Evolutionary conservation across 2,797 vertebrate species (phyloP).

Genomic region (Poecile montanus): DNA sequence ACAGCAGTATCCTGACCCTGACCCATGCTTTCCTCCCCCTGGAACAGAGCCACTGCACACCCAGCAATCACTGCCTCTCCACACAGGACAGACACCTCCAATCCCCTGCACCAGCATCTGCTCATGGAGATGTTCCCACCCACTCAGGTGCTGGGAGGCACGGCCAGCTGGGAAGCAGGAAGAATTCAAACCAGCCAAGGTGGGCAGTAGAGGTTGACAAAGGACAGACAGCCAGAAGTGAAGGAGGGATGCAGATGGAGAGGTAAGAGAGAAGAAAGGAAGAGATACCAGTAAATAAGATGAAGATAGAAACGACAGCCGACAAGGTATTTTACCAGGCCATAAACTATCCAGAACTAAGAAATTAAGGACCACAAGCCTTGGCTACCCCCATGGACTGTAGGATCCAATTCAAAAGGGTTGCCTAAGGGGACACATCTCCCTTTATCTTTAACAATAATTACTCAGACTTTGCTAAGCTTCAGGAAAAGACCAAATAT

Average conservation of each 20-base stretch:
- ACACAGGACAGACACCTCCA: background rate
- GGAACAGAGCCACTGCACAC: background rate
- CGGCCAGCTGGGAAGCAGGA: background rate
- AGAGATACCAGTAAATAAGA: background rate
- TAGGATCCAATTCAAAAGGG: background rate
- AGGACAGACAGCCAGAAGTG: background rate
- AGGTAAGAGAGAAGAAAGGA: background rate
- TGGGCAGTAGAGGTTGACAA: background rate
- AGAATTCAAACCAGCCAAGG: background rate
- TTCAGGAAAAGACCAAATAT: background rate
- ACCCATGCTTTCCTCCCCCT: accelerated
- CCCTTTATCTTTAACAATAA: background rate
- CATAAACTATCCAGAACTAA: background rate
- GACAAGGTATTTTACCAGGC: background rate
- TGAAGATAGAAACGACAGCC: background rate
- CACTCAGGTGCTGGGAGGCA: no score
- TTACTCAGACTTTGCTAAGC: background rate
- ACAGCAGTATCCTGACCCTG: background rate
- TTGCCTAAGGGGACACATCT: background rate
- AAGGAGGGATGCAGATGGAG: background rate
- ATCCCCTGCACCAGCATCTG: background rate
- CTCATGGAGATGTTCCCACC: background rate
- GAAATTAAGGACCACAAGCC: background rate
- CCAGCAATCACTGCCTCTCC: background rate
- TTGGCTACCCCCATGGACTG: accelerated